A percentile compares a stretch with the other conserved stretches of the same genome.
phyloP scores from a whole-genome alignment of 2,888 invertebrate species.

The Drosophila emarginata region DNA sequence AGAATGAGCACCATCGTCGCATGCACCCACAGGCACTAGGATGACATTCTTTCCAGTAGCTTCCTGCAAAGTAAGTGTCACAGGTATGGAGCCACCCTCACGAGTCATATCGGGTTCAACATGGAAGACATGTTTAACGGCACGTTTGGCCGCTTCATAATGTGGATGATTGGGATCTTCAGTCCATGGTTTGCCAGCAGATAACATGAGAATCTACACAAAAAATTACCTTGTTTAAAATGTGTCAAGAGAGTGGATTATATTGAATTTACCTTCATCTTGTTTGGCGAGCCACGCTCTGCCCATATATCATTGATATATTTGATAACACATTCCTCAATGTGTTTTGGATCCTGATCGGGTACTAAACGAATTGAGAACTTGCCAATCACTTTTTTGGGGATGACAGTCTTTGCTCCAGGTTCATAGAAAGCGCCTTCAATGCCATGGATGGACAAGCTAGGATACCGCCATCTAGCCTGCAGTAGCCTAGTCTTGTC shows the following conservation, averaged over 20 bases:
- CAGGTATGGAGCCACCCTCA: constrained; percentile 98
- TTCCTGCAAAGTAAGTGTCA: constrained; percentile 96
- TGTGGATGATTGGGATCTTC: constrained; percentile 96
- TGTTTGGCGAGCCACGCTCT: constrained; percentile 92
- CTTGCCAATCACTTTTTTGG: constrained; percentile 96
- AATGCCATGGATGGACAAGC: constrained; percentile 96
- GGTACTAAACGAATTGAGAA: constrained; percentile 99
- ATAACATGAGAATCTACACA: constrained; percentile 57
- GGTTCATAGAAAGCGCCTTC: constrained; percentile 95
- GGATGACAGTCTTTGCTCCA: constrained; percentile 98
- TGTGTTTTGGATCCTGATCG: constrained; percentile 92
- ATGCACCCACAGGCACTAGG: constrained; percentile 95
- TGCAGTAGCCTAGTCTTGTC: constrained; percentile 93
- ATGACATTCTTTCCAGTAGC: constrained; percentile 96
- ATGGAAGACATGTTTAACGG: constrained; percentile 92
- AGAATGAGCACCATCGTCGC: constrained; percentile 98
- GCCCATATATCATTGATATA: constrained; percentile 91
- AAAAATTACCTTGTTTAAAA: neutral
- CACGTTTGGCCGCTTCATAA: constrained; percentile 93
- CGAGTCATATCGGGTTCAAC: constrained; percentile 96
- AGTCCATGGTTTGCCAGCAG: constrained; percentile 92
- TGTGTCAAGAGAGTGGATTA: neutral
- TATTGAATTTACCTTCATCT: constrained; percentile 85
- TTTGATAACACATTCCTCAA: constrained; percentile 90
- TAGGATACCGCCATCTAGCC: constrained; percentile 97